Conservation (phyloP, 2,113 vertebrate species). For the Petaurus breviceps region DNA sequence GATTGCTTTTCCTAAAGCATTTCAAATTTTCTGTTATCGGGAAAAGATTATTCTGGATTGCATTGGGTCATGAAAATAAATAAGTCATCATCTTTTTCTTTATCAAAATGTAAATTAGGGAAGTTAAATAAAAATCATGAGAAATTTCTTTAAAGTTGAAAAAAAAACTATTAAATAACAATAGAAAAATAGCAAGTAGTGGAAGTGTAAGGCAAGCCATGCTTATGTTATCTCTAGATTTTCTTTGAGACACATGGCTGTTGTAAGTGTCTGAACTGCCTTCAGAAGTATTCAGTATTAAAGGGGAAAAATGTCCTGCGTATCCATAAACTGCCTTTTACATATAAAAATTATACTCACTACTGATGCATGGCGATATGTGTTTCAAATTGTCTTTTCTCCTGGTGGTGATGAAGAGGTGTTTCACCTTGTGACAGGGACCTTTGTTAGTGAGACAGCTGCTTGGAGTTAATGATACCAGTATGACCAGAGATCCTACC, state of each 20-base stretch:
- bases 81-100: neutral
- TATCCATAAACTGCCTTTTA: neutral
- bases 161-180: neutral
- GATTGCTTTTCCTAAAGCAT: neutral
- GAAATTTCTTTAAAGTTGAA: constrained; percentile 10
- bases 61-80: neutral
- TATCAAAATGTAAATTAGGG: neutral
- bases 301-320: neutral
- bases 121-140: neutral
- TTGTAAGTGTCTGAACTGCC: neutral
- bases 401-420: too few species aligned
- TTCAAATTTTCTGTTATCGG: neutral
- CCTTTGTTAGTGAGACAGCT: too few species aligned
- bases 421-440: too few species aligned
- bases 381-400: too few species aligned
- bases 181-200: constrained; percentile 44
- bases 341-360: neutral
- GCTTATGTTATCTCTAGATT: neutral
- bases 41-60: neutral
- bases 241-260: neutral
- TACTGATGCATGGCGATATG: too few species aligned
- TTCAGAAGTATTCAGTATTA: neutral
- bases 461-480: too few species aligned
- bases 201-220: neutral
- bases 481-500: too few species aligned